Conservation (phyloP, 2,797 vertebrate species). For the Luscinia megarhynchos region DNA sequence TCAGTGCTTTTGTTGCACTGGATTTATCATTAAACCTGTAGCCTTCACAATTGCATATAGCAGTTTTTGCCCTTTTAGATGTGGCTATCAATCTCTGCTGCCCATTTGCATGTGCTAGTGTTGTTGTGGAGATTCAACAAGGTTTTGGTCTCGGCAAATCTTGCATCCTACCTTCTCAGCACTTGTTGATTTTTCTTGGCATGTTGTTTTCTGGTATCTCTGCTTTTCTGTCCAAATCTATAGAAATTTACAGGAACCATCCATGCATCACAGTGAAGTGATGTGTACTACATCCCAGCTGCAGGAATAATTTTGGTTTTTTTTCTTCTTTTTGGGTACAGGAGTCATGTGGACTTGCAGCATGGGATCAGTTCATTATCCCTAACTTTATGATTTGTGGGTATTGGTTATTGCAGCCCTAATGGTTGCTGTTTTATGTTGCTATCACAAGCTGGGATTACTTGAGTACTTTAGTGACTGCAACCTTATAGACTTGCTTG, state of each 20-base stretch:
- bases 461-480: not conserved
- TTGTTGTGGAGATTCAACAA: not conserved
- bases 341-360: not conserved
- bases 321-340: not conserved
- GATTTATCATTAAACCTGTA: not conserved
- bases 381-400: not conserved
- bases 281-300: not conserved
- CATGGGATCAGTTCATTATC: accelerated
- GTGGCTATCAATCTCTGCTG: not conserved
- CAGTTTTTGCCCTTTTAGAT: not conserved
- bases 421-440: not conserved
- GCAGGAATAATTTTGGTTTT: not conserved
- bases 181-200: not conserved
- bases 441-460: not conserved
- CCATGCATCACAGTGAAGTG: not conserved
- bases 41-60: not conserved
- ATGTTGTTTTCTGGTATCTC: not conserved
- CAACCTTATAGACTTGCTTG: not conserved
- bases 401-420: not conserved
- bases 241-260: not conserved
- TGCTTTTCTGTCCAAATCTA: not conserved
- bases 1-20: not conserved
- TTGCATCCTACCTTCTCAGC: not conserved
- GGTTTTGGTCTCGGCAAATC: not conserved
- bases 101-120: accelerated